A percentile compares a stretch with the other conserved stretches of the same genome.
Evolutionary conservation across 2,888 invertebrate species (phyloP).

Genomic region (Acleris literana): DNA sequence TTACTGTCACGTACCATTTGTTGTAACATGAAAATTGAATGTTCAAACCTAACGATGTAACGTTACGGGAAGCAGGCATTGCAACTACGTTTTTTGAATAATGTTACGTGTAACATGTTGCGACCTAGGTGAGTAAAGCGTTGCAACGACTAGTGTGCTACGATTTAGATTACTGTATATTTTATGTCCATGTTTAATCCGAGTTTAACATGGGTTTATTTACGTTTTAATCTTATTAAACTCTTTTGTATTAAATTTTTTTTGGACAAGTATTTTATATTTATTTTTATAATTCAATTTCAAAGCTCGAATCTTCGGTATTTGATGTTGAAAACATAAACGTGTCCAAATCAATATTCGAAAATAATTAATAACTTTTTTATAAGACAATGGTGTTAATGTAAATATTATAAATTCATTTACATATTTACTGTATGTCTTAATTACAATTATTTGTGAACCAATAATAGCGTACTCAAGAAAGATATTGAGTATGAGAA

Average conservation of each 20-base stretch:
- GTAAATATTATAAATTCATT: too few species aligned
- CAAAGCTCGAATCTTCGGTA: neutral
- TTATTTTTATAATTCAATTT: neutral
- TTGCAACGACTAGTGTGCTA: neutral
- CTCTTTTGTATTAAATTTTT: neutral
- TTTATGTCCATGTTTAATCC: conserved; percentile 9
- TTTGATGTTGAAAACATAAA: neutral
- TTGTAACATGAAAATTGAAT: neutral
- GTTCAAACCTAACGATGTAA: neutral
- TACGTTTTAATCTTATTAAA: neutral
- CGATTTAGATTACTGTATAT: conserved; percentile 2
- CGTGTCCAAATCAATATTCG: neutral
- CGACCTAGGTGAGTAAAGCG: neutral
- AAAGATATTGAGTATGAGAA: too few species aligned
- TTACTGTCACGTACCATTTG: neutral
- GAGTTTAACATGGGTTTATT: neutral
- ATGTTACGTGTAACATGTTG: conserved; percentile 1
- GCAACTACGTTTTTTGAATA: neutral
- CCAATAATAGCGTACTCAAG: too few species aligned
- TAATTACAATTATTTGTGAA: too few species aligned
- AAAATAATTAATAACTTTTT: too few species aligned
- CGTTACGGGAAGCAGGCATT: neutral
- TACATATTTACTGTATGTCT: too few species aligned
- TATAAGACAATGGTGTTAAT: too few species aligned
- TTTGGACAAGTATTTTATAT: neutral